Percentiles rank a stretch among this genome's conserved stretches.
Evolutionary conservation across 2,888 invertebrate species (phyloP).

Genomic region (Melinaea menophilus): DNA sequence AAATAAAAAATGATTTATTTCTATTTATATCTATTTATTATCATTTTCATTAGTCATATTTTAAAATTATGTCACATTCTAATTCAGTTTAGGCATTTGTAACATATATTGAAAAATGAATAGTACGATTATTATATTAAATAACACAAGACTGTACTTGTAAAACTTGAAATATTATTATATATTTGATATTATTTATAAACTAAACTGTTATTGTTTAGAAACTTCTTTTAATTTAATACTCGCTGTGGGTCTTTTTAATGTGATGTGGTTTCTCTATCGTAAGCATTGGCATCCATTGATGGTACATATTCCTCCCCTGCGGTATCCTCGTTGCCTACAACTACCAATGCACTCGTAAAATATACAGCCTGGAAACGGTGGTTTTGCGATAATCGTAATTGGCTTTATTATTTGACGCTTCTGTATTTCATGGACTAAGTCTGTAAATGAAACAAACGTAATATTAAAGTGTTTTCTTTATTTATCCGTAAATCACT

Average conservation of each 20-base stretch:
- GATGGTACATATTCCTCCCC: constrained; percentile 55
- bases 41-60: too few species aligned
- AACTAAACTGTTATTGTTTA: background rate
- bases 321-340: constrained; percentile 42
- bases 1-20: too few species aligned
- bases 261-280: constrained; percentile 5
- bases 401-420: constrained; percentile 29
- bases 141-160: too few species aligned
- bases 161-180: background rate
- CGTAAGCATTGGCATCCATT: constrained; percentile 54
- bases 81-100: too few species aligned
- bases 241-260: background rate
- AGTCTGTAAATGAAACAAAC: constrained; percentile 19
- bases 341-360: constrained; percentile 51
- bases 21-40: too few species aligned
- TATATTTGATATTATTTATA: background rate
- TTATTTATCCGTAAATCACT: background rate
- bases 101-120: too few species aligned
- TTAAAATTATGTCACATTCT: too few species aligned
- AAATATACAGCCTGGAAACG: constrained; percentile 48
- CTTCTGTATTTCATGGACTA: constrained; percentile 23
- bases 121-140: too few species aligned
- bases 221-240: background rate
- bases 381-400: constrained; percentile 44
- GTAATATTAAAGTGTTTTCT: background rate